Base-by-base conservation (phyloP, 2,113 vertebrate species). In the Caranx melampygus region DNA sequence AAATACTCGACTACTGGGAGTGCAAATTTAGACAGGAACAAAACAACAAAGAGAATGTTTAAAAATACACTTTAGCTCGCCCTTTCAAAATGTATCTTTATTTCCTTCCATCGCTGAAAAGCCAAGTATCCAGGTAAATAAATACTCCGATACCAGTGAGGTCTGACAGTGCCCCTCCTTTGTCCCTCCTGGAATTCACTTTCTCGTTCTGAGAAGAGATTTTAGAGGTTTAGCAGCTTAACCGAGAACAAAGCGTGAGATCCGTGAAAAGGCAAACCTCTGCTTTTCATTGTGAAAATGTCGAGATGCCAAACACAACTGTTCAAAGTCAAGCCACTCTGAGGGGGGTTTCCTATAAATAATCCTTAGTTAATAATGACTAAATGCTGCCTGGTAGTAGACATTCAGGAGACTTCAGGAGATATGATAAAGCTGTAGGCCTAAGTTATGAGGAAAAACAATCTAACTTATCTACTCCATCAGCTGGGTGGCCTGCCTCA, bases 161-260 rank as follows among this genome's bases (percentile, higher is more conserved):
- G 13, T 18, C 13, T 65, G 1, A 9, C 7, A 14, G 51, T 45
- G 47, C 52, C 37, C 20, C 18, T 21, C 35, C 20, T 51, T 45
- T 20, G n/a, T 21, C 5, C 14, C 52, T 52, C 59, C 51, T 68
- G 64, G 75, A 74, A 70, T 78, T 67, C 61, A 45, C 72, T 74
- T 64, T 61, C 37, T 37, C 18, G 45, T 33, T 67, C 54, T 44
- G 21, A 11, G 14, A 18, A 33, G 63, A 47, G 52, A 20, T 78
- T 49, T 51, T 40, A 47, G 16, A 63, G 49, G 31, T 86, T 75
- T 47, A 35, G 21, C 65, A 69, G 45, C 59, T 51, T 44, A 60
- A 49, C 44, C 65, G 34, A 26, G 31, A 80, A 54, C 35, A 88
- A 52, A 64, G 40, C 18, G n/a, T 64, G 26, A 54, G 12, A 26